Evolutionary conservation across 2,797 vertebrate species (phyloP).

Genomic region (Tapera naevia): DNA sequence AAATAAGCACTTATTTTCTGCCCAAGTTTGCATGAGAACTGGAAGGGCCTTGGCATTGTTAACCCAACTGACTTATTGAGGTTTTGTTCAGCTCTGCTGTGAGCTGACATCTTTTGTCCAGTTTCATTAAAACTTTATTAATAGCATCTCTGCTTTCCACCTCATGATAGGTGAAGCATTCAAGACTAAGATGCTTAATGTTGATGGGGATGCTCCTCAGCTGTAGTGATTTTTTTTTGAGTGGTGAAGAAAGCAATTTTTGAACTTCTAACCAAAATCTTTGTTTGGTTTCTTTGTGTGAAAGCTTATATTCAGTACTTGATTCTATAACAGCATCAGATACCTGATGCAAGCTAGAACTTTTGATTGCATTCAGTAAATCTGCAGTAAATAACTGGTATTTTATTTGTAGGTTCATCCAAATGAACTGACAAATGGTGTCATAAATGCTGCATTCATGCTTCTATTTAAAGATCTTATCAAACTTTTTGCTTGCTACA

Average conservation of each 20-base stretch:
- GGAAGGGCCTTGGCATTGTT: neutral
- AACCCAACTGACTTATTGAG: neutral
- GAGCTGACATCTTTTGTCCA: neutral
- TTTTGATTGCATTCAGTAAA: neutral
- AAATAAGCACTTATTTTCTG: neutral
- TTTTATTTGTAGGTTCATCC: conserved; percentile 86
- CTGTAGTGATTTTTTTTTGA: neutral
- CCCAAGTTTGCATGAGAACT: neutral
- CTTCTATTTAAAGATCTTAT: conserved; percentile 99
- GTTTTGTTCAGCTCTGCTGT: neutral
- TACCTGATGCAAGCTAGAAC: neutral
- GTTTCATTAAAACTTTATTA: neutral
- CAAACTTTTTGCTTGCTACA: conserved; percentile 98
- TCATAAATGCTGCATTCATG: conserved; percentile 96
- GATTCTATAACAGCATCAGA: neutral
- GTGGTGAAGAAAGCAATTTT: neutral
- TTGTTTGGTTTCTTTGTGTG: neutral
- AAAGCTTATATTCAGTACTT: neutral
- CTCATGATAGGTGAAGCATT: neutral
- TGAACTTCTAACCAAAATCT: neutral
- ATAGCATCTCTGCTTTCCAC: neutral
- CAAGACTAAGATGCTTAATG: neutral
- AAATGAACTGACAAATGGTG: conserved; percentile 91
- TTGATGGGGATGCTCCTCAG: neutral
- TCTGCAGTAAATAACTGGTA: neutral